Evolutionary conservation across 2,888 invertebrate genomes (phyloP), one percentile per base, ranked within the genome.

Genomic region (Callimorpha dominula): DNA sequence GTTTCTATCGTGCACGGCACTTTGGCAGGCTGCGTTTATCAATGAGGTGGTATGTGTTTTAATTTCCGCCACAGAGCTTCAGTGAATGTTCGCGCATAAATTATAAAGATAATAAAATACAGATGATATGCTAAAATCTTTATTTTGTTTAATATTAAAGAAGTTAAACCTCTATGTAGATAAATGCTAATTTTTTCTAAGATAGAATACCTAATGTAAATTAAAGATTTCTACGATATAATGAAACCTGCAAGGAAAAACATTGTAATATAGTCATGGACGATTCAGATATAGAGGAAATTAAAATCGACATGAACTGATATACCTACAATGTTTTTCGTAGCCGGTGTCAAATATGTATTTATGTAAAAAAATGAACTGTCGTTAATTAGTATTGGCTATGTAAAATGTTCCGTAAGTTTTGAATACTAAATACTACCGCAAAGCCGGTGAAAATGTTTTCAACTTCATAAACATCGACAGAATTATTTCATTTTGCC

Each of bases 401-500:
- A 88, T 81, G 85, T 86, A 86, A 86, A 88, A 79, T 82, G 75
- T 83, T 81, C 87, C 78, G 83, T 87, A 81, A 83, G 86, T 86
- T 85, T 87, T 87, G 78, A 84, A 83, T 83, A 82, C 74, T 80
- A 76, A 77, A 85, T 88, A 85, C 87, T 77, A 68, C 74, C 70
- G 70, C 71, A 75, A 70, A 78, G 73, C 77, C 71, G 73, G 86
- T 86, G 86, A 83, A 78, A 87, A 85, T 87, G 85, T 86, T 89
- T 89, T 80, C 79, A 87, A 88, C 80, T 89, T 92, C 90, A 86
- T 89, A 86, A 90, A 93, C 93, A 95, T 94, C 93, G 93, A 95
- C 93, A 89, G 89, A 92, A 86, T 90, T 89, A 87, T 90, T 93
- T 94, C 87, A 91, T 91, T 93, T 93, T 88, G 90, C 89, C 90